Evolutionary conservation across 2,113 vertebrate species (phyloP).

Genomic region (Heterotis niloticus): DNA sequence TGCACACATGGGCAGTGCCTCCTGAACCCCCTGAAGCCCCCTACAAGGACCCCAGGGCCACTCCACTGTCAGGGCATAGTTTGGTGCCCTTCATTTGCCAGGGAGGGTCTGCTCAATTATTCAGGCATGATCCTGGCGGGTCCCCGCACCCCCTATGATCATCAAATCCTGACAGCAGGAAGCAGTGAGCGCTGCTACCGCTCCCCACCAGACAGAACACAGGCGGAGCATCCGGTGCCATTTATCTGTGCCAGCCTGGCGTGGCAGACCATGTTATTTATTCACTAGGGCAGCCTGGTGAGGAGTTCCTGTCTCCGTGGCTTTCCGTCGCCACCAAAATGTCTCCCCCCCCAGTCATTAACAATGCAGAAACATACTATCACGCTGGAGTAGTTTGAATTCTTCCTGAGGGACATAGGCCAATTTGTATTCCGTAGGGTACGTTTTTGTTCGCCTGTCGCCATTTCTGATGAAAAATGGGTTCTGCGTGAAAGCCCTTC

Average conservation of each 20-base stretch:
- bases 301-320: too few relatives aligned
- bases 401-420: neutral
- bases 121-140: constrained; percentile 26
- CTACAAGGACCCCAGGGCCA: constrained; percentile 17
- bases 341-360: neutral
- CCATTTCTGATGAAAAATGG: neutral
- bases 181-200: neutral
- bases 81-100: constrained; percentile 26
- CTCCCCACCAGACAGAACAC: neutral
- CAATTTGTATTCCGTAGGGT: constrained; percentile 18
- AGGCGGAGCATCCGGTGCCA: neutral
- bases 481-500: neutral
- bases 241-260: neutral
- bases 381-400: too few relatives aligned
- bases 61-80: neutral
- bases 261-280: constrained; percentile 29
- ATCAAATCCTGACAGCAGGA: constrained; percentile 7
- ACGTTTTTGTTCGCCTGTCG: neutral
- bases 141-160: neutral
- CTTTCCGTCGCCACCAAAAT: neutral
- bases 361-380: neutral
- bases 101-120: constrained; percentile 42
- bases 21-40: neutral
- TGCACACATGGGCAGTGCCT: neutral
- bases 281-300: constrained; percentile 36